phyloP scores from a whole-genome alignment of 1,140 invertebrate genomes.

The Yoshiicerus persimilis region DNA sequence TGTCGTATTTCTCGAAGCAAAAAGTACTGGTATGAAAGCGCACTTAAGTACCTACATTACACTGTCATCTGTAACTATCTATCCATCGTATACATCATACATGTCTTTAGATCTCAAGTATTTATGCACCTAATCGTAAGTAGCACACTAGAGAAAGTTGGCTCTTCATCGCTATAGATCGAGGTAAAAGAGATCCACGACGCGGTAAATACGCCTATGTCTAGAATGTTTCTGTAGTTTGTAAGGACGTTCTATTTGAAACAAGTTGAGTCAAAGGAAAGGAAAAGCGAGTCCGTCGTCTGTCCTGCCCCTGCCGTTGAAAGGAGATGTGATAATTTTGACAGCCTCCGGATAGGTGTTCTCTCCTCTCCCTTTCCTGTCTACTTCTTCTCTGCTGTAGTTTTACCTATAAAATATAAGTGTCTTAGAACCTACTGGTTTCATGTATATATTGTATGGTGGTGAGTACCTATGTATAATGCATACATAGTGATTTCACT shows the following conservation, averaged over 20 bases:
- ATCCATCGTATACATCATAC: no score
- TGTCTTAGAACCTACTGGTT: not conserved
- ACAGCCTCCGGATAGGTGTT: conserved; percentile 6
- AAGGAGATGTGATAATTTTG: conserved; percentile 4
- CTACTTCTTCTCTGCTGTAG: not conserved
- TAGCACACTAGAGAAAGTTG: not conserved
- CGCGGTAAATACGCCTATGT: not conserved
- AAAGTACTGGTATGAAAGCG: not conserved
- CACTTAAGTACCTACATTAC: not conserved
- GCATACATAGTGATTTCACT: no score
- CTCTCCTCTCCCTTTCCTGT: not conserved
- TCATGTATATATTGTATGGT: no score
- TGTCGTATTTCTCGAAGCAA: not conserved
- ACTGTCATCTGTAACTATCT: no score
- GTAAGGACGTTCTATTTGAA: not conserved
- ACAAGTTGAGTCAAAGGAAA: not conserved
- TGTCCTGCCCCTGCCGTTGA: not conserved
- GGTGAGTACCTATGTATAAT: no score
- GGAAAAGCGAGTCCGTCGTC: not conserved
- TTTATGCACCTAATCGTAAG: no score
- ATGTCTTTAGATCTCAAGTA: no score
- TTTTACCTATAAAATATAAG: not conserved
- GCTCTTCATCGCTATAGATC: not conserved
- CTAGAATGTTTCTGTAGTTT: not conserved
- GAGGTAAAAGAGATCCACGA: not conserved